Evolutionary conservation across 2,113 vertebrate genomes (phyloP).

Genomic region (Podocnemis expansa): DNA sequence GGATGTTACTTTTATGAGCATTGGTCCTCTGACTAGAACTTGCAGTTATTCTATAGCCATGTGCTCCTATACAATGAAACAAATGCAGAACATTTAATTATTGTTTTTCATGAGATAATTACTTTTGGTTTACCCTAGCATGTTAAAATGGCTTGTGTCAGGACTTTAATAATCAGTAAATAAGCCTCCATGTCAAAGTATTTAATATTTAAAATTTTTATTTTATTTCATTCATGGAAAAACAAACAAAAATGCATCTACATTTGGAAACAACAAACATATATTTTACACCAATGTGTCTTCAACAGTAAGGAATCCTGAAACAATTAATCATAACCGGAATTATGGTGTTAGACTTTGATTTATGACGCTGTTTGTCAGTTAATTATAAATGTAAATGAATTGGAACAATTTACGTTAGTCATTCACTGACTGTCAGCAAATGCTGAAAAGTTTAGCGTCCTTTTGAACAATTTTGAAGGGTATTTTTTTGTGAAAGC

Average conservation of each 20-base stretch:
- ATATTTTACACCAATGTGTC: not conserved
- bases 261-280: not conserved
- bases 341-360: constrained; percentile 26
- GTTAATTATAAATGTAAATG: constrained; percentile 49
- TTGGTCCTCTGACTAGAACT: not conserved
- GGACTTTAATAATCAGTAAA: not conserved
- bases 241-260: not conserved
- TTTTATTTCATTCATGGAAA: not conserved
- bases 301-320: not conserved
- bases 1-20: not conserved
- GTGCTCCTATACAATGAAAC: not conserved
- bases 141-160: not conserved
- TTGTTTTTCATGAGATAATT: not conserved
- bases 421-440: not conserved
- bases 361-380: constrained; percentile 35
- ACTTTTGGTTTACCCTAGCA: not conserved
- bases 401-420: constrained; percentile 23
- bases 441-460: not conserved
- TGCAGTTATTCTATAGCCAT: not conserved
- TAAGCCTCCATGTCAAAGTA: not conserved
- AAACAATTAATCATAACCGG: constrained; percentile 19
- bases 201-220: not conserved
- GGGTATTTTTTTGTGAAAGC: not conserved
- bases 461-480: not conserved
- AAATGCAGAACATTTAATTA: not conserved